Evolutionary conservation across 2,888 invertebrate species (phyloP).

Genomic region (Leptopilina drosophilae): DNA sequence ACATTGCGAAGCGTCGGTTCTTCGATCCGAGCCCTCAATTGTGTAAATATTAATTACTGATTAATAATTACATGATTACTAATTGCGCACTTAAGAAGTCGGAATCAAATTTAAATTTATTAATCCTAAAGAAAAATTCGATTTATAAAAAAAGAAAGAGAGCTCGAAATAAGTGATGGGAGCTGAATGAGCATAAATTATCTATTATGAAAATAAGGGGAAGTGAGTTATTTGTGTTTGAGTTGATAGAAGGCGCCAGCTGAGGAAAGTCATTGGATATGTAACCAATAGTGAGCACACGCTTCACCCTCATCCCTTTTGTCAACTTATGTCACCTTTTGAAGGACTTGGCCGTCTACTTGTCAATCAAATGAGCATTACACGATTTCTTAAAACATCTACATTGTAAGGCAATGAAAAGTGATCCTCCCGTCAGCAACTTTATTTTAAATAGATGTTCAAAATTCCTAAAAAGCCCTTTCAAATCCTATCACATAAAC

Average conservation of each 20-base stretch:
- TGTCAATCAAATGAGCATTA: slow-evolving; percentile 39
- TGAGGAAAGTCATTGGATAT: slow-evolving; percentile 71
- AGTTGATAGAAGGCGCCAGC: slow-evolving; percentile 76
- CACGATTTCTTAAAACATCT: slow-evolving; percentile 39
- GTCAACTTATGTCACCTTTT: slow-evolving; percentile 56
- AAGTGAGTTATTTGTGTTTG: slow-evolving; percentile 77
- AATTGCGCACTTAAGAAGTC: no score
- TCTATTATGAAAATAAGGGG: slow-evolving; percentile 68
- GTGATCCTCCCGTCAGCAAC: slow-evolving; percentile 40
- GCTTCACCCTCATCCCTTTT: slow-evolving; percentile 57
- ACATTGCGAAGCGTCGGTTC: no score
- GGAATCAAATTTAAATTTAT: no score
- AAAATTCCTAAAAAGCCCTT: background rate
- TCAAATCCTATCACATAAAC: background rate
- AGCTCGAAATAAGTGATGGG: slow-evolving; percentile 66
- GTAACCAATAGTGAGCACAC: slow-evolving; percentile 61
- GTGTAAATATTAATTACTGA: no score
- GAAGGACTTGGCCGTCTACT: slow-evolving; percentile 51
- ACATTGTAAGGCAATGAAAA: slow-evolving; percentile 39
- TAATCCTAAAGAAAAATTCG: slow-evolving; percentile 42
- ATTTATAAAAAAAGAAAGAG: slow-evolving; percentile 36
- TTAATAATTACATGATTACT: no score
- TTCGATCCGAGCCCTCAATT: no score
- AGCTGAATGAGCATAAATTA: slow-evolving; percentile 74
- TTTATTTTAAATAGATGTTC: slow-evolving; percentile 1